A percentile compares a stretch with the other conserved stretches of the same genome.
phyloP scores from a whole-genome alignment of 2,113 vertebrate species.

The Lagopus muta region DNA sequence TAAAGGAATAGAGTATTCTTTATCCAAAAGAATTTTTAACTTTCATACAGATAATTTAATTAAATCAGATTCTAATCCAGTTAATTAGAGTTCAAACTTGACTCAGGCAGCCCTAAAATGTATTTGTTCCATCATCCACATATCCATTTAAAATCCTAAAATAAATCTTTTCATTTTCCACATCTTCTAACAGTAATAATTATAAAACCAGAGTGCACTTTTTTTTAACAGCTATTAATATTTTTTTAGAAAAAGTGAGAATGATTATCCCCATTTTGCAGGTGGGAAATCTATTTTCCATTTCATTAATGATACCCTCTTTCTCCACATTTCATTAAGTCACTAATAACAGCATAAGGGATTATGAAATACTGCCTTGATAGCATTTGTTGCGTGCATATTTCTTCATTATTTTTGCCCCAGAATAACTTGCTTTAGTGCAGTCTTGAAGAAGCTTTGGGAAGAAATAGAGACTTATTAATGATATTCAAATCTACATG shows the following conservation, averaged over 20 bases:
- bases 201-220: constrained; percentile 37
- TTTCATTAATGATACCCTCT: constrained; percentile 11
- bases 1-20: neutral
- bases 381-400: neutral
- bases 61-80: constrained; percentile 47
- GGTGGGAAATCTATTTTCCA: constrained; percentile 49
- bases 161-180: constrained; percentile 58
- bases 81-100: constrained; percentile 43
- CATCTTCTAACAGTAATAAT: constrained; percentile 56
- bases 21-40: neutral
- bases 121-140: constrained; percentile 35
- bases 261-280: constrained; percentile 58
- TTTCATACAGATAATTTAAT: constrained; percentile 35
- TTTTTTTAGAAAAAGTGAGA: constrained; percentile 46
- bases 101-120: constrained; percentile 8
- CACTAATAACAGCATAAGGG: constrained; percentile 6
- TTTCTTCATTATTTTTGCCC: constrained; percentile 19
- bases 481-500: neutral
- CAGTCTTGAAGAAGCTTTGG: neutral
- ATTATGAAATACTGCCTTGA: neutral
- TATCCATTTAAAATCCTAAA: constrained; percentile 40
- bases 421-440: neutral
- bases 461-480: neutral
- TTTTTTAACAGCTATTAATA: constrained; percentile 51
- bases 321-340: constrained; percentile 52